Conservation (phyloP, 2,113 vertebrate genomes). For the Microcebus jonahi region DNA sequence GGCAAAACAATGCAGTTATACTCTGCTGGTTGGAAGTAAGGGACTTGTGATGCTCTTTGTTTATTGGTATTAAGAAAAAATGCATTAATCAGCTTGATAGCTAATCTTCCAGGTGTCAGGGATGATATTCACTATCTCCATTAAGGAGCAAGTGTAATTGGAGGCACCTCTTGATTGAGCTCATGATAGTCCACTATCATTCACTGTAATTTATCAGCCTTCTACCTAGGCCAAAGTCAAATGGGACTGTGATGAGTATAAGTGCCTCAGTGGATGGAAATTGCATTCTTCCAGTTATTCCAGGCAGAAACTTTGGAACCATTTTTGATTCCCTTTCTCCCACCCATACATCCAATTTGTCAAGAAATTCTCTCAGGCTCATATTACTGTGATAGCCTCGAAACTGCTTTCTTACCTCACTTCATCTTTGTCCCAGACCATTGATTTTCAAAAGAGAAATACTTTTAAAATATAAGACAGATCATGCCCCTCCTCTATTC, state of each 20-base stretch:
- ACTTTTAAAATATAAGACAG: not conserved
- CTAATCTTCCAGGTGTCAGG: not conserved
- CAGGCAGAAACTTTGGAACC: not conserved
- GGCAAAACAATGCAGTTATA: not conserved
- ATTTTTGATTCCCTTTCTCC: not conserved
- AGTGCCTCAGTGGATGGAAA: not conserved
- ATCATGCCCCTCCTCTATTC: not conserved
- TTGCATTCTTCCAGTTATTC: not conserved
- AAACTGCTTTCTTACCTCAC: not conserved
- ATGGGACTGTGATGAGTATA: not conserved
- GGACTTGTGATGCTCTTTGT: constrained; percentile 9
- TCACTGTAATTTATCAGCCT: not conserved
- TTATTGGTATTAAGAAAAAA: not conserved
- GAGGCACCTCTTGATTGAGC: not conserved
- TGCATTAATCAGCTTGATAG: not conserved
- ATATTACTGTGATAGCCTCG: not conserved
- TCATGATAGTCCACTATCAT: not conserved
- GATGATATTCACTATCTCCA: not conserved
- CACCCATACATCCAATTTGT: not conserved
- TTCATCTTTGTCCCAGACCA: not conserved
- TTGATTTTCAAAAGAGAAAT: constrained; percentile 37
- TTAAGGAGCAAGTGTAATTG: not conserved
- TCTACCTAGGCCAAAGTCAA: not conserved
- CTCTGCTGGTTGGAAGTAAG: not conserved
- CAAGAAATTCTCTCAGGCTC: not conserved